phyloP scores from a whole-genome alignment of 2,113 vertebrate genomes.

The Passer domesticus region DNA sequence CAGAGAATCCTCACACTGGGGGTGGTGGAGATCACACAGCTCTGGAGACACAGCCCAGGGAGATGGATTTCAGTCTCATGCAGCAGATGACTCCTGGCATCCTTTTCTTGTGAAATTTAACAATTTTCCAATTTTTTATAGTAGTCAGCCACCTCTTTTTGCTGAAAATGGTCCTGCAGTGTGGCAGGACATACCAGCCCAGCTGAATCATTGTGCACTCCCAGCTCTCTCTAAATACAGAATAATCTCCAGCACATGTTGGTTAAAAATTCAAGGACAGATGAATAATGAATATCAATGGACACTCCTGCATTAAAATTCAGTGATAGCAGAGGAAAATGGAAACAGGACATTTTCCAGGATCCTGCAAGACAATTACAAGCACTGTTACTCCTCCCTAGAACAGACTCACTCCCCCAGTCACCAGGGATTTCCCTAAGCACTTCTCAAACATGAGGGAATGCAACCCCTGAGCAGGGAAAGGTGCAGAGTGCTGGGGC shows the following conservation, averaged over 20 bases:
- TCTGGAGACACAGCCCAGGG: background rate
- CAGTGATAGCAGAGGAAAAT: background rate
- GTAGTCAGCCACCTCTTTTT: background rate
- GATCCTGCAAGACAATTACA: background rate
- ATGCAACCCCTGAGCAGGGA: background rate
- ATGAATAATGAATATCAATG: constrained; percentile 50
- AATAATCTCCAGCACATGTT: background rate
- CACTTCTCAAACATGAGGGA: background rate
- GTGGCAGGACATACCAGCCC: background rate
- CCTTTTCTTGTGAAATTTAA: background rate
- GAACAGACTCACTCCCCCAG: background rate
- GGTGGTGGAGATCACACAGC: background rate
- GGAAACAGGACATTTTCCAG: background rate
- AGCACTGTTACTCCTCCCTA: background rate
- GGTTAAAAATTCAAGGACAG: constrained; percentile 51
- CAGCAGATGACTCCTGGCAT: background rate
- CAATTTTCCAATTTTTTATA: background rate
- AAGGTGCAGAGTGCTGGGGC: background rate
- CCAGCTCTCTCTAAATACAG: background rate
- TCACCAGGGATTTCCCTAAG: background rate
- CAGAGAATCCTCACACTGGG: background rate
- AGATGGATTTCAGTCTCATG: background rate
- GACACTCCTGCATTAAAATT: constrained; percentile 10
- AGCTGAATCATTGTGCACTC: background rate
- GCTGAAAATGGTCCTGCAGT: background rate